A percentile compares a stretch with the other conserved stretches of the same genome.
phyloP scores from a whole-genome alignment of 1,140 invertebrate genomes.

The Pseudomyrmex cubaensis region DNA sequence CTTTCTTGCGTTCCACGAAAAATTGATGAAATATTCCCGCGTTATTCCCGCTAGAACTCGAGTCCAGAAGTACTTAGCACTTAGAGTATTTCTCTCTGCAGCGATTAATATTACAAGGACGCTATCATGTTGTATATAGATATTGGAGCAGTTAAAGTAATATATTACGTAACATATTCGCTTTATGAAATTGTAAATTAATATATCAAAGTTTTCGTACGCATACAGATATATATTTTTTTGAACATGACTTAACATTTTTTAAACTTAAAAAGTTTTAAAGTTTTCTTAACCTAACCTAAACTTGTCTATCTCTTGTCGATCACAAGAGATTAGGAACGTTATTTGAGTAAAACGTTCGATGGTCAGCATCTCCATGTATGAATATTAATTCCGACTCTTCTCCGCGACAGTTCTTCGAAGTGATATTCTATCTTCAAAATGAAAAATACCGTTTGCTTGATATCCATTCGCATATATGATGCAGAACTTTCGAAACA shows the following conservation, averaged over 20 bases:
- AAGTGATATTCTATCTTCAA: background rate
- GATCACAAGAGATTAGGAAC: background rate
- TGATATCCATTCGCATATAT: conserved; percentile 27
- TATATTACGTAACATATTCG: background rate
- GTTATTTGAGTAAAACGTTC: background rate
- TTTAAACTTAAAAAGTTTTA: no score
- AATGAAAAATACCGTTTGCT: conserved; percentile 13
- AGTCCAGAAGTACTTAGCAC: background rate
- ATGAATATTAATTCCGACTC: conserved; percentile 23
- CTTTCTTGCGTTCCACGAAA: conserved; percentile 24
- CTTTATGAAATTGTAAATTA: background rate
- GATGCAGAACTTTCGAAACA: conserved; percentile 44
- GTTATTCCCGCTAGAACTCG: background rate
- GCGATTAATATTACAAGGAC: background rate
- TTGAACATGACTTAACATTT: no score
- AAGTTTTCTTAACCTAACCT: no score
- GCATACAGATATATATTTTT: background rate
- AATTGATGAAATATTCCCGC: background rate
- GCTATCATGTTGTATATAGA: background rate
- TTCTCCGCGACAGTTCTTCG: background rate
- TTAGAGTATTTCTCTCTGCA: background rate
- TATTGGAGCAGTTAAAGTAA: background rate
- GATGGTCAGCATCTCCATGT: background rate
- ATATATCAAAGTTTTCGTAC: background rate
- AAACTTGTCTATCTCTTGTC: background rate